Percentiles rank a stretch among this genome's conserved stretches.
Conservation (phyloP, 2,113 vertebrate species). For the Crypturellus undulatus region DNA sequence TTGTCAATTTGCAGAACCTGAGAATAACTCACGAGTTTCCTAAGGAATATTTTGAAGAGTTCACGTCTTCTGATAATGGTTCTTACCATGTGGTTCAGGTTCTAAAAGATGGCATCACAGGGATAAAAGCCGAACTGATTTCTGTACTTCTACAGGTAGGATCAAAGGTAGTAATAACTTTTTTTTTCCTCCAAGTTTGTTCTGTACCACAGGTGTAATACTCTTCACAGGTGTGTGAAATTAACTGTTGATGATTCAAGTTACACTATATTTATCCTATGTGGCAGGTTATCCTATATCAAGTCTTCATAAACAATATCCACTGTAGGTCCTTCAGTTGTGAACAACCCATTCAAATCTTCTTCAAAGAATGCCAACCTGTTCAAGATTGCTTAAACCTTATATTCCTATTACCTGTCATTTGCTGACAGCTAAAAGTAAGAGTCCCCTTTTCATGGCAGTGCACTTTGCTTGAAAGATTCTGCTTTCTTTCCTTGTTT, state of each 20-base stretch:
- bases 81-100: constrained; percentile 63
- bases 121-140: constrained; percentile 57
- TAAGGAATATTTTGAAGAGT: constrained; percentile 42
- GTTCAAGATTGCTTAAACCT: neutral
- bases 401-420: neutral
- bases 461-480: neutral
- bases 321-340: neutral
- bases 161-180: neutral
- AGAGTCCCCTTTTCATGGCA: neutral
- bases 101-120: constrained; percentile 28
- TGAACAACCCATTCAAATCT: neutral
- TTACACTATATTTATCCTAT: neutral
- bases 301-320: fast-evolving
- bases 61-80: constrained; percentile 61
- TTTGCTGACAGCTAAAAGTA: neutral
- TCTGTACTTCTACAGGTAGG: constrained; percentile 62
- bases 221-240: neutral
- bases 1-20: constrained; percentile 62
- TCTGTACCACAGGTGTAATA: neutral
- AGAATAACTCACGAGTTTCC: constrained; percentile 27
- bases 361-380: neutral
- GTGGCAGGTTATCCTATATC: neutral
- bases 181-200: neutral
- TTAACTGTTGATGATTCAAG: neutral
- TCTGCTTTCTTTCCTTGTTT: neutral